Base-by-base conservation (phyloP, 1,140 invertebrate species). In the Heliconius hewitsoni region DNA sequence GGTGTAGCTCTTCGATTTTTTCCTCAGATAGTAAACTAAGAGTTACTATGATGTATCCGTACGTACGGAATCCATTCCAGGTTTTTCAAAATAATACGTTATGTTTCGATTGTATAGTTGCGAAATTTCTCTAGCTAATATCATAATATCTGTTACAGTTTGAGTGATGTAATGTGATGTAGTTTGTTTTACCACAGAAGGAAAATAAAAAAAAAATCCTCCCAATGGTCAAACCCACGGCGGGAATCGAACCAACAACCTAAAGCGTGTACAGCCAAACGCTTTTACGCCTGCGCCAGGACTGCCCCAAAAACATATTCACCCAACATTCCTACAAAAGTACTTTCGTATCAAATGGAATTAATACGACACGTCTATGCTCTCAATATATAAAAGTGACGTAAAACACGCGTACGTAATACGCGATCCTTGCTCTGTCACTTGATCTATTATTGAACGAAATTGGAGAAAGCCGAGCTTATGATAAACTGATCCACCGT, bases 401-500 rank as follows among this genome's bases (percentile, higher is more conserved):
- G 57, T 66, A 66, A 30, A 66, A 66, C 57, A 66, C 11, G 4
- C 27, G 57, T 27, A 66, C 23, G 11, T 66, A 66, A 66, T 66
- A 66, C 57, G 57, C 30, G 57, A 66, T 66, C 57, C 57, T 66
- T 13, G 57, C 57, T 66, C 57, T 30, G 57, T 13, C 57, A 66
- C 57, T 27, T 27, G 57, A 60, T 30, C 23, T 60, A 27, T 60
- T 60, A 60, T 30, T 60, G 57, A 60, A 60, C 23, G 23, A 66
- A 66, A 66, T 66, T 66, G 57, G 57, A 27, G 23, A 66, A 27
- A 66, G 23, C 60, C 60, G 23, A 66, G 60, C 60, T 11, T 4
- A 0, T 11, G 60, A 66, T 66, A 27, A 66, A 27, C 30, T 16
- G 9, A 66, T 66, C 60, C 23, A 23, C 23, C 27, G 27, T 27